phyloP scores from a whole-genome alignment of 1,140 invertebrate genomes.

The Hylyphantes graminicola region DNA sequence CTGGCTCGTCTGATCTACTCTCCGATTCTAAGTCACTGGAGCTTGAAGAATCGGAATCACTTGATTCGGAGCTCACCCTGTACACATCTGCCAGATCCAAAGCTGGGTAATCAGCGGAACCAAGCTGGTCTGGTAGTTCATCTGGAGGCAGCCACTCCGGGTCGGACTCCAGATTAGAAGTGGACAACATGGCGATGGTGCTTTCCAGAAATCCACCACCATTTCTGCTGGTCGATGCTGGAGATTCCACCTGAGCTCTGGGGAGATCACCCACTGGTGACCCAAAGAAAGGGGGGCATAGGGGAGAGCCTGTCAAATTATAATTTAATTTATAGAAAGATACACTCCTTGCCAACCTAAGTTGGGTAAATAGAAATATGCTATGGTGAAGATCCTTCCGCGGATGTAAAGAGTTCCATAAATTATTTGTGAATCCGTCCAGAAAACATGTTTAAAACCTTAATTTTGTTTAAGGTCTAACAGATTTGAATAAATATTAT shows the following conservation, averaged over 20 bases:
- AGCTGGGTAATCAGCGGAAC: background rate
- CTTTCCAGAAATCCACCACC: slow-evolving; percentile 11
- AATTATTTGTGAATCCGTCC: too few relatives aligned
- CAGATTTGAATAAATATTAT: too few relatives aligned
- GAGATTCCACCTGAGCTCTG: background rate
- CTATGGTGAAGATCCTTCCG: too few relatives aligned
- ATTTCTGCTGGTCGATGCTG: background rate
- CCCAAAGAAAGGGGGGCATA: too few relatives aligned
- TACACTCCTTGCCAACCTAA: too few relatives aligned
- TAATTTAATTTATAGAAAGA: too few relatives aligned
- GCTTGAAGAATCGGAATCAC: background rate
- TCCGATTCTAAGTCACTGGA: background rate
- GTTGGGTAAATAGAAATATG: too few relatives aligned
- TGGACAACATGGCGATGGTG: slow-evolving; percentile 22
- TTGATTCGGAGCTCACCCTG: background rate
- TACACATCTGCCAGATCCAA: background rate
- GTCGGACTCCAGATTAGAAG: slow-evolving; percentile 38
- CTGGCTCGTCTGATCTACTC: background rate
- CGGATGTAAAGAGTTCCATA: too few relatives aligned
- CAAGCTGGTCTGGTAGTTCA: background rate
- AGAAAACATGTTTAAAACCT: too few relatives aligned
- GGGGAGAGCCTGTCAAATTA: too few relatives aligned
- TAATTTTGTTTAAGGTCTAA: too few relatives aligned
- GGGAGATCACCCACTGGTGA: too few relatives aligned
- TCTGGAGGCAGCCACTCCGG: slow-evolving; percentile 38